Evolutionary conservation across 2,888 invertebrate genomes (phyloP).

Genomic region (Xestia xanthographa): DNA sequence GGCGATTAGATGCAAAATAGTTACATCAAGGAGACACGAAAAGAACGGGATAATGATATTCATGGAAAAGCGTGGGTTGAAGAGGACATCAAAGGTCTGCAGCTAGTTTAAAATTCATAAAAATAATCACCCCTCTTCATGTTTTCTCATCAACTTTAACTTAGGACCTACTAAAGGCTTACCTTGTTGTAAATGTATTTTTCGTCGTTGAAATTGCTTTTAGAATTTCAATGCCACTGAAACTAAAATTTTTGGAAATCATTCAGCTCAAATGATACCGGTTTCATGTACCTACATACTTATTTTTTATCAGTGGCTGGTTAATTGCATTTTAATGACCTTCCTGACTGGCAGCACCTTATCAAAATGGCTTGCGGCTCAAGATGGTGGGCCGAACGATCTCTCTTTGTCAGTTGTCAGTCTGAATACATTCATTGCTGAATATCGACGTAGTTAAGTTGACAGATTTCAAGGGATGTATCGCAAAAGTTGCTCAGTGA

Average conservation of each 20-base stretch:
- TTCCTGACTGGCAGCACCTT: slow-evolving; percentile 13
- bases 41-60: slow-evolving; percentile 15
- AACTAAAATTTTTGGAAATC: slow-evolving; percentile 6
- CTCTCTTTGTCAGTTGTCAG: not conserved
- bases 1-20: slow-evolving; percentile 50
- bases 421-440: not conserved
- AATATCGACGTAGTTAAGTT: not conserved
- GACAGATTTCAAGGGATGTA: not conserved
- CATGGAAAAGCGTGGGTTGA: slow-evolving; percentile 5
- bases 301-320: slow-evolving; percentile 20
- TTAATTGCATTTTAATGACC: slow-evolving; percentile 50
- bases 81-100: slow-evolving; percentile 4
- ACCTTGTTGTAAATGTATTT: not conserved
- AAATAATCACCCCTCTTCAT: slow-evolving; percentile 12
- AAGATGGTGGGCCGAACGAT: slow-evolving; percentile 23
- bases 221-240: slow-evolving; percentile 25
- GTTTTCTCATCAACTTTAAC: slow-evolving; percentile 11
- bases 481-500: not conserved
- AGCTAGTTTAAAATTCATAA: slow-evolving; percentile 22
- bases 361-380: slow-evolving; percentile 25
- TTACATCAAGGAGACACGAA: slow-evolving; percentile 20
- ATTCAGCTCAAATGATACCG: slow-evolving; percentile 15
- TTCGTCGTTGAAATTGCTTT: not conserved
- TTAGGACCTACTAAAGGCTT: not conserved
- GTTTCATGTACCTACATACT: slow-evolving; percentile 12